These are phyloP conservation scores for Cephus runcator DNA, from an alignment of 2,888 invertebrate genomes.

Conservation along the genomic window DNA sequence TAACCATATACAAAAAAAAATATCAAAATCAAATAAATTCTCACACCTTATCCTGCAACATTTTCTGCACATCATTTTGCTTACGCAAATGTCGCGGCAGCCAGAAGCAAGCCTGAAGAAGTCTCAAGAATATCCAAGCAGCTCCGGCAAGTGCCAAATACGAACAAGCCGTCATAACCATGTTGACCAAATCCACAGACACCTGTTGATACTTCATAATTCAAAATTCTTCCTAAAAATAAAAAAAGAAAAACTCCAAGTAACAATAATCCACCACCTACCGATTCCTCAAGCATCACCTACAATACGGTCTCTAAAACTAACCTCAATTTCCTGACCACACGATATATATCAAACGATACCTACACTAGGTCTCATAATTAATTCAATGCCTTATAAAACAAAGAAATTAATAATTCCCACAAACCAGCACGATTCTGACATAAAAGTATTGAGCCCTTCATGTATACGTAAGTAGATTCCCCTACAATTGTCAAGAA, in stretches of 20 bases:
- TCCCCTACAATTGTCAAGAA: too few relatives aligned
- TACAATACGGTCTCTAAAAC: too few relatives aligned
- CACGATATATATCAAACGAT: too few relatives aligned
- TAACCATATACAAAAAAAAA: background rate
- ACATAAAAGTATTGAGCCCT: too few relatives aligned
- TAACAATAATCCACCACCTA: background rate
- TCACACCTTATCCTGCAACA: conserved; percentile 68
- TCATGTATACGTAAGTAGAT: too few relatives aligned
- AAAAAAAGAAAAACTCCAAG: background rate
- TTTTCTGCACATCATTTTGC: conserved; percentile 69
- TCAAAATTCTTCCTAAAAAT: conserved; percentile 2
- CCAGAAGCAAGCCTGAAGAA: conserved; percentile 75
- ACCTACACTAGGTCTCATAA: background rate
- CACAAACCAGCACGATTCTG: too few relatives aligned
- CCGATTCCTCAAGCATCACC: too few relatives aligned
- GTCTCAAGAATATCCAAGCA: conserved; percentile 74
- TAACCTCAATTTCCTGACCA: too few relatives aligned
- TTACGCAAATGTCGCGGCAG: conserved; percentile 72
- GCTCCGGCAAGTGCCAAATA: conserved; percentile 73
- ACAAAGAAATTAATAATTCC: background rate
- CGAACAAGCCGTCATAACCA: conserved; percentile 73
- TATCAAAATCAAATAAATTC: conserved; percentile 6
- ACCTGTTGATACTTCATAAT: conserved; percentile 76
- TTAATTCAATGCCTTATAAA: conserved; percentile 6
- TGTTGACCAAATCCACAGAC: conserved; percentile 74